Conservation (phyloP, 2,113 vertebrate species). For the Sprattus sprattus region DNA sequence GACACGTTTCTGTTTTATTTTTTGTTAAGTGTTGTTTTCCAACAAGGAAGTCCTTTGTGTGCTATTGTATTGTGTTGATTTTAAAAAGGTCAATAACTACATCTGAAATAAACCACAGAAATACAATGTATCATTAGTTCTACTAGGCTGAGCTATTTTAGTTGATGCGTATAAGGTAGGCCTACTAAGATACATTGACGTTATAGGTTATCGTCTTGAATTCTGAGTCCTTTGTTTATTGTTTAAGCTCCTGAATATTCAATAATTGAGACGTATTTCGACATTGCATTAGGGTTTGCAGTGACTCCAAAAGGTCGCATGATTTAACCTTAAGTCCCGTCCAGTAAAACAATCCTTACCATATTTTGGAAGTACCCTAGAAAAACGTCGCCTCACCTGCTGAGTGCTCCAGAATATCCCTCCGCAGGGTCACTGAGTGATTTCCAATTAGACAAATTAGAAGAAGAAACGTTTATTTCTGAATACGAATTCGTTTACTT, state of each 20-base stretch:
- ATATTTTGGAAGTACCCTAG: background rate
- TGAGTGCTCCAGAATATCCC: conserved; percentile 70
- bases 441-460: conserved; percentile 61
- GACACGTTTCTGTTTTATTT: too few relatives aligned
- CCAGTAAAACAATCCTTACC: background rate
- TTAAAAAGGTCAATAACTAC: too few relatives aligned
- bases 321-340: background rate
- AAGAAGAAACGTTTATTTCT: conserved; percentile 39
- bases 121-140: too few relatives aligned
- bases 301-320: background rate
- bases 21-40: too few relatives aligned
- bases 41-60: too few relatives aligned
- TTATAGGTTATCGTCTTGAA: too few relatives aligned
- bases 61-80: too few relatives aligned
- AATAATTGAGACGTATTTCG: background rate
- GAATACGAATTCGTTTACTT: conserved; percentile 16
- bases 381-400: conserved; percentile 71
- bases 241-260: background rate
- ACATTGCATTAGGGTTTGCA: too few relatives aligned
- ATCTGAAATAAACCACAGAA: too few relatives aligned
- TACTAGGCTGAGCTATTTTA: too few relatives aligned
- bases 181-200: too few relatives aligned
- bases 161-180: too few relatives aligned
- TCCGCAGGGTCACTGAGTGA: conserved; percentile 79
- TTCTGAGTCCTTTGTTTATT: background rate